Evolutionary conservation across 1,140 invertebrate species (phyloP).

Genomic region (Episyrphus balteatus): DNA sequence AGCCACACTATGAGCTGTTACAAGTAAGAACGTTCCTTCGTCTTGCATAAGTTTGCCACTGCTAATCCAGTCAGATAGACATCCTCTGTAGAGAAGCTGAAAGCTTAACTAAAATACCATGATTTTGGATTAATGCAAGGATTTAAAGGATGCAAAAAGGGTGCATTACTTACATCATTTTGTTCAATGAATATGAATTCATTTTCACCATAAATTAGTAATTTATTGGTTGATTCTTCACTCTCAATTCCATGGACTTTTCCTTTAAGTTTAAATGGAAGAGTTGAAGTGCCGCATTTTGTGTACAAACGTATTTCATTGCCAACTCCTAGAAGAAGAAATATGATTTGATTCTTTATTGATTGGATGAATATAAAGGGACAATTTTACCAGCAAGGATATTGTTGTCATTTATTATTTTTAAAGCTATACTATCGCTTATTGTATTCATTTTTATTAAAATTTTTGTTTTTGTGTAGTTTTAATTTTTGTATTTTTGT

Average conservation of each 20-base stretch:
- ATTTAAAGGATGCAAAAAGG: too few relatives aligned
- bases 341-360: neutral
- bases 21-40: conserved; percentile 13
- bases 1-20: conserved; percentile 23
- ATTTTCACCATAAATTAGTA: conserved; percentile 9
- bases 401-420: too few relatives aligned
- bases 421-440: too few relatives aligned
- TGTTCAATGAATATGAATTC: conserved; percentile 5
- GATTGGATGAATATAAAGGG: too few relatives aligned
- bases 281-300: neutral
- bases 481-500: too few relatives aligned
- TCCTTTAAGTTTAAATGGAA: conserved; percentile 2
- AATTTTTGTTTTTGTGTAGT: too few relatives aligned
- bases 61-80: conserved; percentile 29
- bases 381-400: too few relatives aligned
- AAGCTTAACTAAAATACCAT: conserved; percentile 9
- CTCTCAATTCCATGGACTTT: conserved; percentile 9
- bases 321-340: conserved; percentile 5
- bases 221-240: neutral
- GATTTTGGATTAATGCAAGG: too few relatives aligned
- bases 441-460: too few relatives aligned
- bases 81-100: conserved; percentile 13
- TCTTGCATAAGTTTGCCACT: conserved; percentile 14
- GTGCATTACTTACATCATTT: neutral
- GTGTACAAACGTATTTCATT: conserved; percentile 9